phyloP scores from a whole-genome alignment of 2,888 invertebrate genomes.

The Malachius bipustulatus region DNA sequence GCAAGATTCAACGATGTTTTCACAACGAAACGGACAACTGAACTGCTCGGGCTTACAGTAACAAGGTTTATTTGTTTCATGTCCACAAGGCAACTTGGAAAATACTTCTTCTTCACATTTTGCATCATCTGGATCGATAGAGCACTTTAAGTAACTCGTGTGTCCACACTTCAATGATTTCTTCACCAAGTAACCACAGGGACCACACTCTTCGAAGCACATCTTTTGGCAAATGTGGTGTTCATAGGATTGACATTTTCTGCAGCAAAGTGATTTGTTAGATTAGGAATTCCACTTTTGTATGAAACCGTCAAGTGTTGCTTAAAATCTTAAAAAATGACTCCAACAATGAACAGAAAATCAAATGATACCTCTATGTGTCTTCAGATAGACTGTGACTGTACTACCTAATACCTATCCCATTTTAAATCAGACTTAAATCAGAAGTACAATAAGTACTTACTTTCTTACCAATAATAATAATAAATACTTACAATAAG shows the following conservation, averaged over 20 bases:
- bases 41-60: conserved; percentile 29
- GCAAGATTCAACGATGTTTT: conserved; percentile 42
- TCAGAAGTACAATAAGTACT: conserved; percentile 17
- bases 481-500: conserved; percentile 37
- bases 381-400: too few relatives aligned
- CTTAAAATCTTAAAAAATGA: too few relatives aligned
- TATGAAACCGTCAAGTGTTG: too few relatives aligned
- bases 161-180: conserved; percentile 43
- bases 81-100: conserved; percentile 28
- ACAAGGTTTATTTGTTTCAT: conserved; percentile 39
- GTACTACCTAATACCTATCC: too few relatives aligned
- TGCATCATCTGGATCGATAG: conserved; percentile 35
- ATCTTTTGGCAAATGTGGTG: conserved; percentile 41
- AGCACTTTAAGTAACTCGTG: conserved; percentile 36
- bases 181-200: conserved; percentile 36
- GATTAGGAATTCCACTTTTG: too few relatives aligned
- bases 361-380: too few relatives aligned
- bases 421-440: too few relatives aligned
- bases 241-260: conserved; percentile 38
- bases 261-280: conserved; percentile 27
- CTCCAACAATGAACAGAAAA: too few relatives aligned
- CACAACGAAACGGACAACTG: conserved; percentile 40
- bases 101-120: conserved; percentile 23
- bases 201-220: conserved; percentile 39
- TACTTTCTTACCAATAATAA: too few relatives aligned